Percentiles rank a stretch among this genome's conserved stretches.
phyloP scores from a whole-genome alignment of 2,888 invertebrate genomes.

The Nycteola revayana region DNA sequence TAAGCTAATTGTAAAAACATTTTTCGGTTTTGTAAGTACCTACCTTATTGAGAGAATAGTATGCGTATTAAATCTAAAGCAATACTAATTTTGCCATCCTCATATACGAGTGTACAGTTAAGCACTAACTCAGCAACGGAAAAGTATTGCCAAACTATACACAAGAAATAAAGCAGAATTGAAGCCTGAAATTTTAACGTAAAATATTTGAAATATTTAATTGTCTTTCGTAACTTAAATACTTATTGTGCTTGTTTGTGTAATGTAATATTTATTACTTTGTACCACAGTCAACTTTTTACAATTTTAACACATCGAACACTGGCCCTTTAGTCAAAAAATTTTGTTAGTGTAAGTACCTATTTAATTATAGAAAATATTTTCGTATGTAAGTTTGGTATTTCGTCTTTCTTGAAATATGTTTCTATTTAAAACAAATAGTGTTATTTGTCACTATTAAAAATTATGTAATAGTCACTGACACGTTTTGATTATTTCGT shows the following conservation, averaged over 20 bases:
- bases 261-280: slow-evolving; percentile 38
- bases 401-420: slow-evolving; percentile 34
- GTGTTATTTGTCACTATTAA: slow-evolving; percentile 40
- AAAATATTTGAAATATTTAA: slow-evolving; percentile 31
- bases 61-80: too few relatives aligned
- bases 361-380: slow-evolving; percentile 58
- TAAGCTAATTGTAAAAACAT: too few relatives aligned
- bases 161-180: too few relatives aligned
- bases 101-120: too few relatives aligned
- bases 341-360: slow-evolving; percentile 70
- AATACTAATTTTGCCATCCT: too few relatives aligned
- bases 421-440: slow-evolving; percentile 31
- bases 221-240: slow-evolving; percentile 27
- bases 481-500: slow-evolving; percentile 44
- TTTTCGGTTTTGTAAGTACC: too few relatives aligned
- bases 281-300: slow-evolving; percentile 30
- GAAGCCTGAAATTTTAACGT: too few relatives aligned
- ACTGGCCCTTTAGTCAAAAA: slow-evolving; percentile 73
- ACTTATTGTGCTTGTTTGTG: slow-evolving; percentile 51
- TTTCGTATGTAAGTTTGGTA: slow-evolving; percentile 53
- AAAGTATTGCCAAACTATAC: too few relatives aligned
- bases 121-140: too few relatives aligned
- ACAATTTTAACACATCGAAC: slow-evolving; percentile 65
- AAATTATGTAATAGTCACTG: slow-evolving; percentile 47
- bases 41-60: too few relatives aligned